A percentile compares a stretch with the other conserved stretches of the same genome.
These are phyloP conservation scores for Ophonus ardosiacus DNA, from an alignment of 2,888 invertebrate species.

Conservation along the genomic window DNA sequence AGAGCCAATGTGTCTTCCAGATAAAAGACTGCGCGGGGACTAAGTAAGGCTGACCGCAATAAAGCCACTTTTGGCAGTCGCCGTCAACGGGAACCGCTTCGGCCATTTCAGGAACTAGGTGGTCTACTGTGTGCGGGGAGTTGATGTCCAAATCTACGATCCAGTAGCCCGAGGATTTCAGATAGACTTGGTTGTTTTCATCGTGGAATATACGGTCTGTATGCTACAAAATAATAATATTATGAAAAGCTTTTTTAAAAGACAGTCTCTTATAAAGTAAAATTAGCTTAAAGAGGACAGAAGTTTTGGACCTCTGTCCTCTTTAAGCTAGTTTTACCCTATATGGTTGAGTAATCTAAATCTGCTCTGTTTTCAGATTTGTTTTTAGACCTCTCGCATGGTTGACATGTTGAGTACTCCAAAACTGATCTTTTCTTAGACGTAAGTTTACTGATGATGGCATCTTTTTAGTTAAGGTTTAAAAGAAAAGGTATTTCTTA, in stretches of 20 bases:
- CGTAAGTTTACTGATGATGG: too few relatives aligned
- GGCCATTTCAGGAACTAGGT: conserved; percentile 78
- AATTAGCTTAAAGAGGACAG: too few relatives aligned
- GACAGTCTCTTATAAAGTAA: too few relatives aligned
- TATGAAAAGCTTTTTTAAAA: neutral
- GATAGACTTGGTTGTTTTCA: conserved; percentile 75
- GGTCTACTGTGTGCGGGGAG: conserved; percentile 80
- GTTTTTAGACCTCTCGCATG: too few relatives aligned
- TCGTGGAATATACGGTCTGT: conserved; percentile 81
- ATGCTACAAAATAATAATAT: conserved; percentile 76
- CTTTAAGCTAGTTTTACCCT: too few relatives aligned
- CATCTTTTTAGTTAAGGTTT: too few relatives aligned
- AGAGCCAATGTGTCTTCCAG: conserved; percentile 81
- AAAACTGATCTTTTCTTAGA: too few relatives aligned
- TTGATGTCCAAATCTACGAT: conserved; percentile 86
- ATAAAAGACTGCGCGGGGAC: conserved; percentile 85
- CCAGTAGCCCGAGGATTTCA: conserved; percentile 82
- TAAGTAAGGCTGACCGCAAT: conserved; percentile 89
- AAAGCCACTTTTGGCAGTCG: conserved; percentile 82
- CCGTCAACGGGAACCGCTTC: conserved; percentile 75
- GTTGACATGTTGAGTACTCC: too few relatives aligned
- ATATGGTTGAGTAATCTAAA: too few relatives aligned
- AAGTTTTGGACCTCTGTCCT: too few relatives aligned
- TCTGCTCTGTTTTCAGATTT: too few relatives aligned
- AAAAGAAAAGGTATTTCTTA: too few relatives aligned